Conservation (phyloP, 2,113 vertebrate species). For the Zeus faber region DNA sequence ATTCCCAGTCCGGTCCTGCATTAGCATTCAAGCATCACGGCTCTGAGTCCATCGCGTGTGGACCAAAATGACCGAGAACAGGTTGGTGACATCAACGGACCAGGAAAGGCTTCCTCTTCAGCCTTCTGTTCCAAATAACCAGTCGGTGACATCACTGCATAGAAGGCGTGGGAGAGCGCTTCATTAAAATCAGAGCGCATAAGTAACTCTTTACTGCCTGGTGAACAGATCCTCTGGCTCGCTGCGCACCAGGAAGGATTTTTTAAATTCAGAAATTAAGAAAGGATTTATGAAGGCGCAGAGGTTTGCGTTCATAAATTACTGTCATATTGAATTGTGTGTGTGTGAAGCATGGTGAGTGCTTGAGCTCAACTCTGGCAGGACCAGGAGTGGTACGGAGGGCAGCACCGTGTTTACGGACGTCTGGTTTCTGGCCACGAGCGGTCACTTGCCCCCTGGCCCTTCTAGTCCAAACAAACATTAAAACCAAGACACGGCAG, state of each 20-base stretch:
- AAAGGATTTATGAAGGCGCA: not conserved
- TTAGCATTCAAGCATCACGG: conserved; percentile 2
- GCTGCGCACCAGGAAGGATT: not conserved
- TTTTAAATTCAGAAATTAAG: not conserved
- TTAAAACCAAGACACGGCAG: conserved; percentile 49
- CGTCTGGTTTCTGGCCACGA: conserved; percentile 55
- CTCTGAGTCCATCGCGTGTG: not conserved
- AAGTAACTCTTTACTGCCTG: not conserved
- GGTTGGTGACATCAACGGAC: conserved; percentile 7
- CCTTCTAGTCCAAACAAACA: conserved; percentile 61
- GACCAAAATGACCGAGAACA: not conserved
- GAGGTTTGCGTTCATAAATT: not conserved
- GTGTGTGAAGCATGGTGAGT: not conserved
- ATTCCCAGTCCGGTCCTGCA: not conserved
- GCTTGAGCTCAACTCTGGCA: conserved; percentile 14
- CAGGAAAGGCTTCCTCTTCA: conserved; percentile 1
- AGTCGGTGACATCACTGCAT: conserved; percentile 5
- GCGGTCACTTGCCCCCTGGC: conserved; percentile 56
- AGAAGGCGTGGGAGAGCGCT: conserved; percentile 14
- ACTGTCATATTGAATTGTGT: not conserved
- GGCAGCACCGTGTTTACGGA: conserved; percentile 32
- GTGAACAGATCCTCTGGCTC: not conserved
- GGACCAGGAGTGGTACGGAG: conserved; percentile 17
- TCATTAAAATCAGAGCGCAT: not conserved
- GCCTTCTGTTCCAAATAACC: conserved; percentile 13